Evolutionary conservation across 2,113 vertebrate species (phyloP), one percentile per base, ranked within the genome.

Genomic region (Thunnus thynnus): DNA sequence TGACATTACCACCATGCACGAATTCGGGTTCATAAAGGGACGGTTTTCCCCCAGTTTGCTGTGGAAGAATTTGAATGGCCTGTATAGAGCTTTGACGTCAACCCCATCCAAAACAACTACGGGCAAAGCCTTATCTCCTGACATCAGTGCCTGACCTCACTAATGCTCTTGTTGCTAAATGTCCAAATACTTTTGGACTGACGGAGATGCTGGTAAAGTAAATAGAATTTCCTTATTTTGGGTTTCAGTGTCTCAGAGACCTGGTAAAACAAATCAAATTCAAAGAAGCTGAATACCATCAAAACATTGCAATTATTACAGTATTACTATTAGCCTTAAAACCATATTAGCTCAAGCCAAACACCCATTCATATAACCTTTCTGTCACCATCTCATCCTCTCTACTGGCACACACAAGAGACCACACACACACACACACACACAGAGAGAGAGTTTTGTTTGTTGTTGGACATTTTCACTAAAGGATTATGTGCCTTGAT

Each of bases 311-410:
- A 44, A 68, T 80, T 41, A 61, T 41, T 16, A 72, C 18, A 55
- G 67, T 72, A 57, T 73, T 61, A 41, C 52, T 36, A 27, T 41
- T 77, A 51, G 62, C 25, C 32, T 25, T 18, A 17, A 14, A 20
- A 36, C 0, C 54, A 58, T 46, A 68, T 72, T 71, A 76, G 61
- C 16, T 72, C 46, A 67, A 67, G 76, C 61, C 61, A 79, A 76
- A 70, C 63, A 76, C 72, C 30, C 70, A 71, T 66, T 81, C 27
- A 84, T 16, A 46, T 46, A 74, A 78, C 32, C 27, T 20, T 54
- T 70, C 44, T 64, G 70, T 27, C 27, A 67, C 55, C 55, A 54
- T 57, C 41, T 75, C 66, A 82, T 85, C 71, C 78, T 63, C 16
- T 51, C 63, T 44, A 16, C 50, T 72, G 22, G 57, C 79, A 56